These are phyloP conservation scores for Phragmatobia fuliginosa DNA, from an alignment of 2,888 invertebrate species.

Conservation along the genomic window DNA sequence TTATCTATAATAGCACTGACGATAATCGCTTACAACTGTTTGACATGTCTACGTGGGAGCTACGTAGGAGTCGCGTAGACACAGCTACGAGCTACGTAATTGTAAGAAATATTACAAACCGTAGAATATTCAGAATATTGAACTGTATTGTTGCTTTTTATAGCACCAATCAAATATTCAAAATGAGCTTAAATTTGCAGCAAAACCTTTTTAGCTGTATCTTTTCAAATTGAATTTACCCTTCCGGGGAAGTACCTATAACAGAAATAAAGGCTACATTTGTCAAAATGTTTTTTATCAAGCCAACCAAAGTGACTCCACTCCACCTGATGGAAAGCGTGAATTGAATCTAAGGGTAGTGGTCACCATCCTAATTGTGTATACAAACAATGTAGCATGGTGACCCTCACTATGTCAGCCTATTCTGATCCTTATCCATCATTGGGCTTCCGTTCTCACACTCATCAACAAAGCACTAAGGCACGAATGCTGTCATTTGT, in stretches of 20 bases:
- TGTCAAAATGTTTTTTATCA: not conserved
- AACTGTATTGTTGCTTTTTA: not conserved
- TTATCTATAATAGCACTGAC: not conserved
- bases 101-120: not conserved
- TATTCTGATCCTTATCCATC: too few species aligned
- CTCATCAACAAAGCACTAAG: too few species aligned
- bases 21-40: not conserved
- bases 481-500: too few species aligned
- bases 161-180: not conserved
- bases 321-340: too few species aligned
- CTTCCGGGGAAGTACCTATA: not conserved
- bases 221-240: not conserved
- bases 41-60: not conserved
- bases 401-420: too few species aligned
- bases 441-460: too few species aligned
- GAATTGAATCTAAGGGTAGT: too few species aligned
- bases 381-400: too few species aligned
- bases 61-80: conserved; percentile 10
- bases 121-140: not conserved
- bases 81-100: conserved; percentile 9
- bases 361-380: too few species aligned
- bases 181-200: not conserved
- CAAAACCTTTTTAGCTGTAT: not conserved
- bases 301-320: too few species aligned
- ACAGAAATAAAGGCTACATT: not conserved